Conservation (phyloP, 2,797 vertebrate species). For the Phalloptychus januarius region DNA sequence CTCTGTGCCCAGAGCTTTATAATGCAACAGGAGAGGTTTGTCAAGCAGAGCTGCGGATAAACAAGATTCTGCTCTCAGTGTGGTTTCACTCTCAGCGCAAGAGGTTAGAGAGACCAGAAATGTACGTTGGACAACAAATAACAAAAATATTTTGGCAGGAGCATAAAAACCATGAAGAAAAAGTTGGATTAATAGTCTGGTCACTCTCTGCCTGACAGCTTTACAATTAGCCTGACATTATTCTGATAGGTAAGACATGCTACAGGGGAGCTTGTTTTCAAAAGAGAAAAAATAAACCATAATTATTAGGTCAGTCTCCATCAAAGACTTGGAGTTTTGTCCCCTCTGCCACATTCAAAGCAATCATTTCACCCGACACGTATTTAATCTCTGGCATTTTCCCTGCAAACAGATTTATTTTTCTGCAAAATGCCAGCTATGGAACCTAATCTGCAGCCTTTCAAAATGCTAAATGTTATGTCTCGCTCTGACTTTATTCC, state of each 20-base stretch:
- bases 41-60: constrained; percentile 28
- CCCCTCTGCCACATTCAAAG: constrained; percentile 52
- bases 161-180: not conserved
- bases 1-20: constrained; percentile 37
- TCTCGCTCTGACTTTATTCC: constrained; percentile 49
- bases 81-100: constrained; percentile 26
- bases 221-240: constrained; percentile 69
- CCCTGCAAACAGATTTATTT: constrained; percentile 51
- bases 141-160: not conserved
- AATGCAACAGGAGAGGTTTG: constrained; percentile 48
- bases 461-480: constrained; percentile 56
- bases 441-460: constrained; percentile 53
- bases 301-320: constrained; percentile 33
- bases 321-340: constrained; percentile 52
- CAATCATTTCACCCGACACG: constrained; percentile 31
- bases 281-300: constrained; percentile 38
- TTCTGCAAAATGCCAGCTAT: constrained; percentile 58
- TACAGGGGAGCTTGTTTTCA: constrained; percentile 61
- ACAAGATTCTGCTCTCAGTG: constrained; percentile 33
- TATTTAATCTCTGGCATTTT: constrained; percentile 51
- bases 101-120: constrained; percentile 12
- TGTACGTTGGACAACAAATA: not conserved
- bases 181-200: constrained; percentile 59
- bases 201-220: constrained; percentile 51
- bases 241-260: constrained; percentile 53